These are phyloP conservation scores for Ichneumoninae sp. DNA, from an alignment of 2,888 invertebrate species.

Conservation along the genomic window DNA sequence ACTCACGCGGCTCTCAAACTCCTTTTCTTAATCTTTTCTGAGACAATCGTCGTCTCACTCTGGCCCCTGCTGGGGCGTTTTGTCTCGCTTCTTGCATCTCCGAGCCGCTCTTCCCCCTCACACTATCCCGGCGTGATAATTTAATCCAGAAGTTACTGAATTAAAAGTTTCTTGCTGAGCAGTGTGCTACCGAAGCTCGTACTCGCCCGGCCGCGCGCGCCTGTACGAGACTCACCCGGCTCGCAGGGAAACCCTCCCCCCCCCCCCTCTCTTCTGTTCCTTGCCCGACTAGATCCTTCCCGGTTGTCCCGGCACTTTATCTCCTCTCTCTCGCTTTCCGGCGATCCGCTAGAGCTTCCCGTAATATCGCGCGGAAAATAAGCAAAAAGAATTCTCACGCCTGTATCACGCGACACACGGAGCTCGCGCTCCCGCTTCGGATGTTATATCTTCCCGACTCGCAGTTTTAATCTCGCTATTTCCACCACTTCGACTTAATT, in stretches of 20 bases:
- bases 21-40: conserved; percentile 81
- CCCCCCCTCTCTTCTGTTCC: conserved; percentile 39
- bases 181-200: conserved; percentile 69
- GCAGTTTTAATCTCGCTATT: conserved; percentile 49
- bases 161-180: conserved; percentile 83
- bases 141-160: conserved; percentile 83
- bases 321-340: conserved; percentile 48
- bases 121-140: conserved; percentile 80
- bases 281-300: conserved; percentile 45
- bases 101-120: conserved; percentile 22
- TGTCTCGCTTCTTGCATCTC: conserved; percentile 19
- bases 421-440: conserved; percentile 23
- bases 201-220: conserved; percentile 29
- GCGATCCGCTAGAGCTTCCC: conserved; percentile 51
- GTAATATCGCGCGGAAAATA: conserved; percentile 60
- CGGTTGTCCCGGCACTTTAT: conserved; percentile 33
- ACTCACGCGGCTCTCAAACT: conserved; percentile 61
- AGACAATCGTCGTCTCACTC: conserved; percentile 78
- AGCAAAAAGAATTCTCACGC: conserved; percentile 64
- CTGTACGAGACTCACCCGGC: conserved; percentile 53
- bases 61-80: background rate
- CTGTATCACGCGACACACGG: background rate
- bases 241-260: background rate
- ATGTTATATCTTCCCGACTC: conserved; percentile 48
- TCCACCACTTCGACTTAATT: conserved; percentile 73